Base-by-base conservation (phyloP, 2,888 invertebrate species). In the Agonopterix heracliana region DNA sequence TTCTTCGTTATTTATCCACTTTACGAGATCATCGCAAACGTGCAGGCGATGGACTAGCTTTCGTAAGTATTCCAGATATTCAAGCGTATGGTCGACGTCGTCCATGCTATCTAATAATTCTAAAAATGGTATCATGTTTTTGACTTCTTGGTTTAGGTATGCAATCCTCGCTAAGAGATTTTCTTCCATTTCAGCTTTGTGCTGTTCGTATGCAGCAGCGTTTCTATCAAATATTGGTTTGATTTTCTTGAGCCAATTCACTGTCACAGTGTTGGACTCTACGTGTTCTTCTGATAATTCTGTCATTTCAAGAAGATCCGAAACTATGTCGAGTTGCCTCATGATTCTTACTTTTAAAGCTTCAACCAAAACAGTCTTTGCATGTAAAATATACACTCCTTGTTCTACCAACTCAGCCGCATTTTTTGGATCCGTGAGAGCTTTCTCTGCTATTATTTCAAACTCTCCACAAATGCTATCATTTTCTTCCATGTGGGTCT, bases 1-100 rank as follows among this genome's bases (percentile, higher is more conserved):
- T 83, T 98, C 97, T 86, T 98, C 98, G 60, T 93, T 92, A 78
- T 98, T 97, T 46, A 98, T 96, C 96, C 96, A 97, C 4, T 83
- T 76, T 12, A 96, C 93, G 59, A 94, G 90, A 59, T 93, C 91
- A 62, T 95, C 93, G 64, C 96, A 93, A 13, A 92, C 92, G 52
- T 92, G 91, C 45, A 98, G 82, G 52, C 93, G 90, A 62, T 93
- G 93, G 50, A 94, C 92, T 44, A 96, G 92, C 57, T 92, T 92
- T 48, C 94, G 91, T 59, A 97, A 89, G 64, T 94, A 92, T 71
- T 94, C 91, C 36, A 94, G 91, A 74, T 97, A 97, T 64, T 95
- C 94, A 10, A 91, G 89, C 55, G 96, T 93, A 65, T 94, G 92
- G 47, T 91, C 89, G 4, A 93, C 90, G 61, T 97, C 91, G 79